Conservation (phyloP, 2,113 vertebrate species). For the Centropus unirufus region DNA sequence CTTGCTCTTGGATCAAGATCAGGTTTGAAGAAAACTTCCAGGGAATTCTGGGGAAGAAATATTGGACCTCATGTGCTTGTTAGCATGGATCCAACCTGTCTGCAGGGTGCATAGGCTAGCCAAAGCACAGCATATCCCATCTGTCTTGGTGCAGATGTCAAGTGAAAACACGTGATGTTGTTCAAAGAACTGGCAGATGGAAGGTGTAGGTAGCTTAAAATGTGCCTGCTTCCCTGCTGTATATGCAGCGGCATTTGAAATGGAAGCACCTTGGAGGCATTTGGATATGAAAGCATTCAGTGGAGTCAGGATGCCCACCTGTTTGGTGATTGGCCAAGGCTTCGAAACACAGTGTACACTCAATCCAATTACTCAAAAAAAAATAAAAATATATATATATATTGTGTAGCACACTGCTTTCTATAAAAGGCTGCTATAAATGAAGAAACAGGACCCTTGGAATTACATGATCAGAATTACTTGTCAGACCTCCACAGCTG, state of each 20-base stretch:
- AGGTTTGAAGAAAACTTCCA: neutral
- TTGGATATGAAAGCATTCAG: neutral
- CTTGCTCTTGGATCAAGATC: neutral
- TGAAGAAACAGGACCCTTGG: neutral
- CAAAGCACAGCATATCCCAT: neutral
- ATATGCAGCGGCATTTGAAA: neutral
- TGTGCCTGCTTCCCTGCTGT: neutral
- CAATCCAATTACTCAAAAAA: neutral
- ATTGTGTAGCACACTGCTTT: neutral
- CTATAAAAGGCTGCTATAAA: neutral
- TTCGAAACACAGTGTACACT: neutral
- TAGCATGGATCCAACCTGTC: neutral
- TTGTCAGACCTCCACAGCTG: neutral
- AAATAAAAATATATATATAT: neutral
- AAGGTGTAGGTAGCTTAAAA: neutral
- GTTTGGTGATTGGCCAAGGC: neutral
- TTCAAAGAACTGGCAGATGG: conserved; percentile 21
- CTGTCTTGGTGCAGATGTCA: conserved; percentile 19
- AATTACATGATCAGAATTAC: neutral
- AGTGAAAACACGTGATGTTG: neutral
- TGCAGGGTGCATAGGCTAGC: neutral
- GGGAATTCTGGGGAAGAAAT: neutral
- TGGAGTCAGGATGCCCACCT: neutral
- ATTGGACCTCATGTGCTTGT: neutral
- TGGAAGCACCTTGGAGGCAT: neutral